A percentile compares a stretch with the other conserved stretches of the same genome.
Conservation (phyloP, 1,140 invertebrate species). For the Drosophila elegans region DNA sequence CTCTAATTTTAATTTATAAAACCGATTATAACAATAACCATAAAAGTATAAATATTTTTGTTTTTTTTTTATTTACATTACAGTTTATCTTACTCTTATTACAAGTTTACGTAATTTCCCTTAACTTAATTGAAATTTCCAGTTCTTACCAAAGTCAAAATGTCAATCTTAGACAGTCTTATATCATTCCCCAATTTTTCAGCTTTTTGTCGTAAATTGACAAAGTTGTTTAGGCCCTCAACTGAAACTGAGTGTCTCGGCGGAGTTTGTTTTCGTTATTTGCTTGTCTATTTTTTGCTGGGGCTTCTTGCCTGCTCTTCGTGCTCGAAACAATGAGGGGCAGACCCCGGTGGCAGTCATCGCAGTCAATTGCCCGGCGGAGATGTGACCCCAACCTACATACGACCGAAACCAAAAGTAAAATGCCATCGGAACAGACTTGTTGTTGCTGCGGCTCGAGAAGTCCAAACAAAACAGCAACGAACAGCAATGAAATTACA, state of each 20-base stretch:
- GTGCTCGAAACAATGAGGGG: slow-evolving; percentile 49
- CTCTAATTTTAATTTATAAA: too few species aligned
- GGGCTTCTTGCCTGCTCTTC: slow-evolving; percentile 21
- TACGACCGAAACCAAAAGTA: slow-evolving; percentile 76
- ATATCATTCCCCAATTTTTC: slow-evolving; percentile 12
- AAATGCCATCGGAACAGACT: slow-evolving; percentile 72
- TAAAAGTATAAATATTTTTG: background rate
- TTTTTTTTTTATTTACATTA: background rate
- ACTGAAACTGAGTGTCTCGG: slow-evolving; percentile 39
- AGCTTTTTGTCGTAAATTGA: slow-evolving; percentile 25
- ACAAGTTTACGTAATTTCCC: background rate
- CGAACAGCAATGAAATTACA: slow-evolving; percentile 56
- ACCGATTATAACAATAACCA: too few species aligned
- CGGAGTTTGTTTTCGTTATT: slow-evolving; percentile 17
- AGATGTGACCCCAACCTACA: slow-evolving; percentile 81
- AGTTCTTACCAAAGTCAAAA: background rate
- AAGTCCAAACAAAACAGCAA: slow-evolving; percentile 52
- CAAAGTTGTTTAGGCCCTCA: slow-evolving; percentile 57
- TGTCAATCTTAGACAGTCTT: slow-evolving; percentile 27
- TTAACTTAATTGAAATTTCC: background rate
- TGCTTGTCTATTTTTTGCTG: slow-evolving; percentile 9
- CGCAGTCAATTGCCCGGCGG: slow-evolving; percentile 55
- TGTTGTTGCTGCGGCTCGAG: slow-evolving; percentile 34
- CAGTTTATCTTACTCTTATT: background rate
- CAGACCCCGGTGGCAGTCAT: slow-evolving; percentile 40